These are phyloP conservation scores for Hystrix cristata DNA, from an alignment of 2,113 vertebrate species.

Conservation along the genomic window DNA sequence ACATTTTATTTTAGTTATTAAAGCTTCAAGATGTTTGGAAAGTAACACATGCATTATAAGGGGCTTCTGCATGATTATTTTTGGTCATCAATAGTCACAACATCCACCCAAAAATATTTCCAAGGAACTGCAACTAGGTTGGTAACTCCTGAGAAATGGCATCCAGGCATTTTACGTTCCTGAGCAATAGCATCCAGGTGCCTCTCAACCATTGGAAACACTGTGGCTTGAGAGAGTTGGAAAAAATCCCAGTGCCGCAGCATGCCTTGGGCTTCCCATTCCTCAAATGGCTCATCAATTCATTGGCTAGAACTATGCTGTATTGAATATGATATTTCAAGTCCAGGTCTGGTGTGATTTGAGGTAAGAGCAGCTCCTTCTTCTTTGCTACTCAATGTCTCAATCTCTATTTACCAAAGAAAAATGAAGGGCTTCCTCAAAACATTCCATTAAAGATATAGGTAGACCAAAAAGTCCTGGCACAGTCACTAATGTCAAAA, in stretches of 20 bases:
- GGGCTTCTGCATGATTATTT: constrained; percentile 11
- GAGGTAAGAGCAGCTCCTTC: not conserved
- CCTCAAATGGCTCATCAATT: not conserved
- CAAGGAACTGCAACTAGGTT: not conserved
- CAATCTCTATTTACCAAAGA: not conserved
- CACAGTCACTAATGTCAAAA: not conserved
- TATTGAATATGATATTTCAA: not conserved
- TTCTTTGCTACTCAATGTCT: not conserved
- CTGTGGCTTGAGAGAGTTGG: not conserved
- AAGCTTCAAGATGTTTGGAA: not conserved
- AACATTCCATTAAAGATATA: not conserved
- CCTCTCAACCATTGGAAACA: not conserved
- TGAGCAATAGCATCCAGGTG: not conserved
- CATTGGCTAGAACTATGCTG: not conserved
- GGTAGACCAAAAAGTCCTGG: constrained; percentile 8
- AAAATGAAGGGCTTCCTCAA: constrained; percentile 13
- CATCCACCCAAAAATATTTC: constrained; percentile 44
- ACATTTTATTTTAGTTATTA: not conserved
- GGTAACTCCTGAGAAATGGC: not conserved
- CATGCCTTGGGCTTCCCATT: not conserved
- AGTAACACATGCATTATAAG: not conserved
- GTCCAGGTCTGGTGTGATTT: not conserved
- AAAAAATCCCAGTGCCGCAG: not conserved
- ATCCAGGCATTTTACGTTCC: constrained; percentile 41
- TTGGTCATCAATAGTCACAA: constrained; percentile 17